Conservation (phyloP, 92 coral and sea anemone genomes). For the Montipora capitata region DNA sequence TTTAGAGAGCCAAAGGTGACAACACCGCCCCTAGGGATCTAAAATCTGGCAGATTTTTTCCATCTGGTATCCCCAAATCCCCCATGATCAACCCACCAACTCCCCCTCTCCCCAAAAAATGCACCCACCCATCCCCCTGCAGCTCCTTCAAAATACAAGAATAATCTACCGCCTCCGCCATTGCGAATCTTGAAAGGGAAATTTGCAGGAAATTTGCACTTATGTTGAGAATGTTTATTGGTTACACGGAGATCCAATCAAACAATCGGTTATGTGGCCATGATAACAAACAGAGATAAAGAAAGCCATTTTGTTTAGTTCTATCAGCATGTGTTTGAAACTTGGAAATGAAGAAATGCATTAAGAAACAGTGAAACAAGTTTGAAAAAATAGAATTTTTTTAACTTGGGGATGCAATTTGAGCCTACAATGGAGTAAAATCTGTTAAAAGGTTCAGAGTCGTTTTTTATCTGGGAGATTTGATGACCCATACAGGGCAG, state of each 20-base stretch:
- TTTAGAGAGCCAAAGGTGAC: too few species aligned
- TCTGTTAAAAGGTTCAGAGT: neutral
- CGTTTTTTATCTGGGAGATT: too few species aligned
- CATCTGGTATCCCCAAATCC: neutral
- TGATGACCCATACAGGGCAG: too few species aligned
- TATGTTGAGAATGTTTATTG: neutral
- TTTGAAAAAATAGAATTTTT: too few species aligned
- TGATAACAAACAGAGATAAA: too few species aligned
- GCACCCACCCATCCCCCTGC: neutral
- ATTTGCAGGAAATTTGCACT: neutral
- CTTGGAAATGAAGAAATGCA: too few species aligned
- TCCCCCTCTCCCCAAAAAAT: neutral
- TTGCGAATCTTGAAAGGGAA: neutral
- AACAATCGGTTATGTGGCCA: too few species aligned
- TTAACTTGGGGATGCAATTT: neutral
- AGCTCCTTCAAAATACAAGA: neutral
- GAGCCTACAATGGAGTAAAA: neutral
- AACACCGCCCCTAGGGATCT: too few species aligned
- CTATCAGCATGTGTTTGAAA: neutral
- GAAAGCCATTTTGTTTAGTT: neutral
- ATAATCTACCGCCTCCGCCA: neutral
- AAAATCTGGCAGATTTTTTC: neutral
- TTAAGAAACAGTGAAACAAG: too few species aligned
- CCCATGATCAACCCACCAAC: neutral
- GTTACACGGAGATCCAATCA: too few species aligned